phyloP scores from a whole-genome alignment of 35 echinoderm and acorn worm species.

The Apostichopus californicus region DNA sequence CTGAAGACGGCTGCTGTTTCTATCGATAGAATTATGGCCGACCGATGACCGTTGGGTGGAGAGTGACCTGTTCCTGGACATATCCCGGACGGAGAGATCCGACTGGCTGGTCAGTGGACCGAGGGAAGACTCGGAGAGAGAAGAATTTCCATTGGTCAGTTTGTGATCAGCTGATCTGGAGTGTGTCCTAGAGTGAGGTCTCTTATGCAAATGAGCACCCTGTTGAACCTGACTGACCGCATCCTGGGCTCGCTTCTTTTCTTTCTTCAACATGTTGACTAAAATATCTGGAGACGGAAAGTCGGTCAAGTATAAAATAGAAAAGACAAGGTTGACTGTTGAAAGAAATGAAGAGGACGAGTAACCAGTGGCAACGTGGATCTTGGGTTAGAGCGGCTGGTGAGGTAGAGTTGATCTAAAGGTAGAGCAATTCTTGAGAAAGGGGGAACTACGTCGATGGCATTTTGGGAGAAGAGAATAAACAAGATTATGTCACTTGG shows the following conservation, averaged over 20 bases:
- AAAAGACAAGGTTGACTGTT: too few relatives aligned
- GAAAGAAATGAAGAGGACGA: too few relatives aligned
- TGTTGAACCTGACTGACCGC: slow-evolving; percentile 66
- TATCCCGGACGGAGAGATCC: not conserved
- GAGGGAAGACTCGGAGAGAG: slow-evolving; percentile 14
- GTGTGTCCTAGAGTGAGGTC: not conserved
- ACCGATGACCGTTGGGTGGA: not conserved
- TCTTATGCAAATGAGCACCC: not conserved
- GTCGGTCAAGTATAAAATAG: too few relatives aligned
- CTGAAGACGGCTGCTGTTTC: slow-evolving; percentile 3
- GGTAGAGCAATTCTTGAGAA: too few relatives aligned
- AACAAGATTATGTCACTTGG: too few relatives aligned
- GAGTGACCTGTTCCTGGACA: not conserved
- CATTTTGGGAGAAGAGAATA: too few relatives aligned
- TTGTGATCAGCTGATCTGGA: not conserved
- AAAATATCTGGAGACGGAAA: slow-evolving; percentile 73
- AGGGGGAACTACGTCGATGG: too few relatives aligned
- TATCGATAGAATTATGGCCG: not conserved
- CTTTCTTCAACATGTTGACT: slow-evolving; percentile 99
- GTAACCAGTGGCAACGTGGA: too few relatives aligned
- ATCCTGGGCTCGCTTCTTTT: slow-evolving; percentile 96
- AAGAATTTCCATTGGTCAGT: not conserved
- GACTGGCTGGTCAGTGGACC: not conserved
- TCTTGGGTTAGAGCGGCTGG: too few relatives aligned
- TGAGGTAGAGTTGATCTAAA: too few relatives aligned